A percentile compares a stretch with the other conserved stretches of the same genome.
These are phyloP conservation scores for Platorchestia sp. DNA, from an alignment of 1,140 invertebrate species.

Conservation along the genomic window DNA sequence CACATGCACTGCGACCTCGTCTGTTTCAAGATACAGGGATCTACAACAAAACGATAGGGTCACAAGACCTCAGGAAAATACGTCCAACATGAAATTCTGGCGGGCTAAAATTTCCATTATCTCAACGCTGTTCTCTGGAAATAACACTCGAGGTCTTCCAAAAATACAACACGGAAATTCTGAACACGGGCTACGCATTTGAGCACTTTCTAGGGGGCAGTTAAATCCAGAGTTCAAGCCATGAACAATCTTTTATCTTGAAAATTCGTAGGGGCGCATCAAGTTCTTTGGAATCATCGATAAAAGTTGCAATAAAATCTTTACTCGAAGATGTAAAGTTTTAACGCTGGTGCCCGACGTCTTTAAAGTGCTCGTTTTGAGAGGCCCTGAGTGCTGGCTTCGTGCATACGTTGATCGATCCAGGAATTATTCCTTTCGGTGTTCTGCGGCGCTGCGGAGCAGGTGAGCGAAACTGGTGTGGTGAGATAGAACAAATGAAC, in stretches of 20 bases:
- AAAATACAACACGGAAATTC: not conserved
- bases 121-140: not conserved
- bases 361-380: not conserved
- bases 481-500: not conserved
- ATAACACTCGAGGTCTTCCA: not conserved
- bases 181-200: not conserved
- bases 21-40: too few species aligned
- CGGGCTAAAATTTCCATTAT: not conserved
- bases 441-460: not conserved
- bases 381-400: not conserved
- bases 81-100: not conserved
- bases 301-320: slow-evolving; percentile 14
- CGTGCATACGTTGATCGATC: not conserved
- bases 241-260: not conserved
- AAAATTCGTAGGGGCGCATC: not conserved
- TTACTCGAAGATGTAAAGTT: slow-evolving; percentile 27
- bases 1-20: too few species aligned
- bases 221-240: not conserved
- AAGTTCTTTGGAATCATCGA: slow-evolving; percentile 31
- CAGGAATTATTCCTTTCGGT: not conserved
- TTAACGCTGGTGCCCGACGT: not conserved
- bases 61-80: not conserved
- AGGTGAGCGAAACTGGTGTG: not conserved
- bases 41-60: too few species aligned
- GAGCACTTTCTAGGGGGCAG: not conserved